Evolutionary conservation across 1,140 invertebrate species (phyloP).

Genomic region (Drosophila jambulina): DNA sequence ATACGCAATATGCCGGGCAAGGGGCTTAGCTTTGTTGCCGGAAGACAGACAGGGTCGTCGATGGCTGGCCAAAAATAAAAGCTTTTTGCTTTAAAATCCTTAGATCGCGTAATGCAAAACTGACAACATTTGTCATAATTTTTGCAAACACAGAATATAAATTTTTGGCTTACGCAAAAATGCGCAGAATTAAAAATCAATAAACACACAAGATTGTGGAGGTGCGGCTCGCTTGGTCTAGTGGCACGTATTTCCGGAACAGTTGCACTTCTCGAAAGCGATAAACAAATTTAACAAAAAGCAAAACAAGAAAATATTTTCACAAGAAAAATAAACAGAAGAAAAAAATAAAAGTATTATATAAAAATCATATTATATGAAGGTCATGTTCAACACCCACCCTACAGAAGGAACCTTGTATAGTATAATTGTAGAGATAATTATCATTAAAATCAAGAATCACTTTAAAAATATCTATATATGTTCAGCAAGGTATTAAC

Average conservation of each 20-base stretch:
- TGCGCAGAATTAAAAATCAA: constrained; percentile 72
- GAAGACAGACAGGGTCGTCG: constrained; percentile 21
- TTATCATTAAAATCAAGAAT: too few relatives aligned
- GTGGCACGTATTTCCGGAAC: constrained; percentile 72
- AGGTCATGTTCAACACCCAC: neutral
- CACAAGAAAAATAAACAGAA: constrained; percentile 18
- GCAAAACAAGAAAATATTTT: constrained; percentile 33
- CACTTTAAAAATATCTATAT: too few relatives aligned
- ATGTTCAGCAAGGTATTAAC: too few relatives aligned
- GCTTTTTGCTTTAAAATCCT: constrained; percentile 23
- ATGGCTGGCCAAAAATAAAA: constrained; percentile 4
- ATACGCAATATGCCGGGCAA: constrained; percentile 25
- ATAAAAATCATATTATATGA: neutral
- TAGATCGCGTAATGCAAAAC: constrained; percentile 19
- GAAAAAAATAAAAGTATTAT: constrained; percentile 25
- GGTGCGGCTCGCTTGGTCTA: constrained; percentile 2
- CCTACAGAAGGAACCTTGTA: neutral
- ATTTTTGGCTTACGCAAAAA: constrained; percentile 36
- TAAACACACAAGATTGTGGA: constrained; percentile 33
- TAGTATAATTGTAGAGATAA: too few relatives aligned
- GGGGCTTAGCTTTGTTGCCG: constrained; percentile 28
- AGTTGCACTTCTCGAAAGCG: constrained; percentile 63
- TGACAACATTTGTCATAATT: constrained; percentile 33
- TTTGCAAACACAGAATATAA: constrained; percentile 33
- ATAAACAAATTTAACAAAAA: constrained; percentile 73